Evolutionary conservation across 2,888 invertebrate species (phyloP).

Genomic region (Furcula furcula): DNA sequence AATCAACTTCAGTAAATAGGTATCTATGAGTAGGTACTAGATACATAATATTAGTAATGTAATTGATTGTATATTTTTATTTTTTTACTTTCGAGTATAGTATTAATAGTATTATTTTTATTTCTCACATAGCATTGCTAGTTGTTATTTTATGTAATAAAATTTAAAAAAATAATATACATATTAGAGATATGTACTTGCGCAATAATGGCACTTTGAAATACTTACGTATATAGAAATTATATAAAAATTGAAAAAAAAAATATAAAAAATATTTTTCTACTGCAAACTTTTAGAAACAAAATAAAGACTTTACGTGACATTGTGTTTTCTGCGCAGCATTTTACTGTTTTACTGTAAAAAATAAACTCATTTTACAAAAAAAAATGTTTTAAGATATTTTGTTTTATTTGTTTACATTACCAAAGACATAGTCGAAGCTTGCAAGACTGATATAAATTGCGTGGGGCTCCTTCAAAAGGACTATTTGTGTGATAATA

Average conservation of each 20-base stretch:
- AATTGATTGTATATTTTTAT: too few species aligned
- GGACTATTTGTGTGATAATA: slow-evolving; percentile 63
- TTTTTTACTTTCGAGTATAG: too few species aligned
- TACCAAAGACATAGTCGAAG: slow-evolving; percentile 57
- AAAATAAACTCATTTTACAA: slow-evolving; percentile 29
- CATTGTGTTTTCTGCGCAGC: background rate
- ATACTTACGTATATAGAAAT: slow-evolving; percentile 9
- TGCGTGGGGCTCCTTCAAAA: slow-evolving; percentile 64
- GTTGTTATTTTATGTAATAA: slow-evolving; percentile 1
- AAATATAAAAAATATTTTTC: slow-evolving; percentile 34
- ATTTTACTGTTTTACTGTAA: background rate
- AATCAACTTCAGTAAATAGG: too few species aligned
- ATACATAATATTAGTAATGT: too few species aligned
- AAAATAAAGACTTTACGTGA: slow-evolving; percentile 4
- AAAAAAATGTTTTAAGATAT: slow-evolving; percentile 10
- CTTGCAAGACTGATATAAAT: slow-evolving; percentile 71
- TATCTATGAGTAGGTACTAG: too few species aligned
- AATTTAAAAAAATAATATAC: background rate
- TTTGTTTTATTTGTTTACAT: slow-evolving; percentile 21
- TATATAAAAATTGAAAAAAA: slow-evolving; percentile 21
- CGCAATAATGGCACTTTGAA: too few species aligned
- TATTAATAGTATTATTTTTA: slow-evolving; percentile 6
- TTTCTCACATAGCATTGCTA: slow-evolving; percentile 11
- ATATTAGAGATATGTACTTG: too few species aligned
- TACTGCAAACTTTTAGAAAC: slow-evolving; percentile 18